Evolutionary conservation across 2,113 vertebrate genomes (phyloP).

Genomic region (Macroglossus sobrinus): DNA sequence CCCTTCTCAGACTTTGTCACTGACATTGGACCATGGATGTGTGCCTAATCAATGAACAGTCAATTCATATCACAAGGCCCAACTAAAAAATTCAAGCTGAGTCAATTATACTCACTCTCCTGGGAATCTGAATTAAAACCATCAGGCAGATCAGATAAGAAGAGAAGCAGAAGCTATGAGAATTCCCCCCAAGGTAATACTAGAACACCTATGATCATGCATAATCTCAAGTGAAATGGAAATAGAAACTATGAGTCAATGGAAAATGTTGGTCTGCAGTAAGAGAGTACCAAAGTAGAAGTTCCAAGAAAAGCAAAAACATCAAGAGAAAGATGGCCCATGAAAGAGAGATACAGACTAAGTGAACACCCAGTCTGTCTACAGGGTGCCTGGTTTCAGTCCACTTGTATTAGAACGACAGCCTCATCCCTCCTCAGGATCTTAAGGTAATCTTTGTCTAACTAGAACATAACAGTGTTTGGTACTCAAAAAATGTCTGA

Average conservation of each 20-base stretch:
- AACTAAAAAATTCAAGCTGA: neutral
- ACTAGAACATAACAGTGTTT: neutral
- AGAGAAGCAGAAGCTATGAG: neutral
- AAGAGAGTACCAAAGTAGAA: neutral
- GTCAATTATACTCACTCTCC: neutral
- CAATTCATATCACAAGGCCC: neutral
- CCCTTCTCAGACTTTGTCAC: neutral
- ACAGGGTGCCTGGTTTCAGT: neutral
- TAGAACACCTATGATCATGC: neutral
- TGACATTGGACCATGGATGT: neutral
- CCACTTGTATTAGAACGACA: neutral
- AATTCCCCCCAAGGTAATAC: neutral
- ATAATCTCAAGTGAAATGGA: neutral
- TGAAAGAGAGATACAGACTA: neutral
- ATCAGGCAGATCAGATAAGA: neutral
- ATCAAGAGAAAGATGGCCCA: neutral
- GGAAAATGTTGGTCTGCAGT: neutral
- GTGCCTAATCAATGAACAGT: neutral
- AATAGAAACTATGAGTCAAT: neutral
- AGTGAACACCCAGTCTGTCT: neutral
- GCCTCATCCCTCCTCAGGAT: neutral
- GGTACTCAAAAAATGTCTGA: neutral
- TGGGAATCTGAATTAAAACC: neutral
- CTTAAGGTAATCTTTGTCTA: neutral
- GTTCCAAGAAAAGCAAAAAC: neutral